Percentiles rank a stretch among this genome's conserved stretches.
Conservation (phyloP, 2,113 vertebrate genomes). For the Megaptera novaeangliae region DNA sequence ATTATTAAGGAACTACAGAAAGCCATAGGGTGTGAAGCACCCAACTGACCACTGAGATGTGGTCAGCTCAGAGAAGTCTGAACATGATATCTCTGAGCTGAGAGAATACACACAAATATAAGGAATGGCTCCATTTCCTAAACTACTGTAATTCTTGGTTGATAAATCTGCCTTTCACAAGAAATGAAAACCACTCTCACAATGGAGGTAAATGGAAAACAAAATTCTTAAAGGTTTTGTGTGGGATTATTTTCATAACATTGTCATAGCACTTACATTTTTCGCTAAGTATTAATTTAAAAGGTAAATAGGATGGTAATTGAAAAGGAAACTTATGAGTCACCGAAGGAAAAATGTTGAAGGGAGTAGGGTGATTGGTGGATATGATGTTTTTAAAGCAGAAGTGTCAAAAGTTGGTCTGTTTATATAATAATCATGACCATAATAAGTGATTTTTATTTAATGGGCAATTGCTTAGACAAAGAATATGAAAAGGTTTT, state of each 20-base stretch:
- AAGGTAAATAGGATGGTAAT: conserved; percentile 63
- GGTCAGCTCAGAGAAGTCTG: background rate
- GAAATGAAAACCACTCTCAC: conserved; percentile 13
- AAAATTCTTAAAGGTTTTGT: conserved; percentile 7
- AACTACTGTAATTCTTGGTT: background rate
- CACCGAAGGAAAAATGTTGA: background rate
- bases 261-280: background rate
- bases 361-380: background rate
- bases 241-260: conserved; percentile 57
- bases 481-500: background rate
- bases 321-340: conserved; percentile 79
- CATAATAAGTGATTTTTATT: conserved; percentile 26
- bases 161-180: conserved; percentile 14
- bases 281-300: conserved; percentile 33
- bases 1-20: background rate
- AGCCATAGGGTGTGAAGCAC: background rate
- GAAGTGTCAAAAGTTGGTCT: conserved; percentile 36
- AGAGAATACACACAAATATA: background rate
- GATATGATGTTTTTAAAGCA: conserved; percentile 15
- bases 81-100: background rate
- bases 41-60: background rate
- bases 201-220: conserved; percentile 50
- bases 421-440: conserved; percentile 9
- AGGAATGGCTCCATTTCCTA: background rate
- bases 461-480: background rate